These are phyloP conservation scores for Aratinga solstitialis DNA, from an alignment of 2,797 vertebrate genomes.

Conservation along the genomic window DNA sequence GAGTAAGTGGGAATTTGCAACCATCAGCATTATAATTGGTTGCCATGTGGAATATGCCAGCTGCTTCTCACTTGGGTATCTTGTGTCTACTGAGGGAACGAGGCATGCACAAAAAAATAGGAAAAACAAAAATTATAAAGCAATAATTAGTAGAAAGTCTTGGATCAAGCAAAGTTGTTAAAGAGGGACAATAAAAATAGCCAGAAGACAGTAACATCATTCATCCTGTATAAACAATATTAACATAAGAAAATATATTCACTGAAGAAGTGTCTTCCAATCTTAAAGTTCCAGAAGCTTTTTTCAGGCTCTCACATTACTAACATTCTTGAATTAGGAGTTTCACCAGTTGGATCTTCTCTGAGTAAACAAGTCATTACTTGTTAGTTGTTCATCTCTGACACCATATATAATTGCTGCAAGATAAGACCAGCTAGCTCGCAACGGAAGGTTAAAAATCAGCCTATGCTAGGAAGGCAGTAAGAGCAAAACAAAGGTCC, in stretches of 20 bases:
- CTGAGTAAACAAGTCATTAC: background rate
- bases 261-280: background rate
- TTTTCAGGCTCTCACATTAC: background rate
- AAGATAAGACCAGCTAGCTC: background rate
- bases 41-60: background rate
- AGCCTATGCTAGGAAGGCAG: background rate
- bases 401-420: background rate
- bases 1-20: background rate
- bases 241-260: background rate
- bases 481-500: background rate
- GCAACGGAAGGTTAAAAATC: background rate
- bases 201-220: background rate
- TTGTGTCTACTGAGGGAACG: background rate
- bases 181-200: background rate
- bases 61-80: background rate
- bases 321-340: background rate
- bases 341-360: background rate
- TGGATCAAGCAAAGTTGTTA: background rate
- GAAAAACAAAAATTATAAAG: background rate
- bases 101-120: background rate
- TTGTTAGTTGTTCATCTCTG: background rate
- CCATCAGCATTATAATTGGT: background rate
- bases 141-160: background rate
- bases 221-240: background rate
- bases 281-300: background rate